Conservation (phyloP, 2,113 vertebrate species). For the Aepyceros melampus region DNA sequence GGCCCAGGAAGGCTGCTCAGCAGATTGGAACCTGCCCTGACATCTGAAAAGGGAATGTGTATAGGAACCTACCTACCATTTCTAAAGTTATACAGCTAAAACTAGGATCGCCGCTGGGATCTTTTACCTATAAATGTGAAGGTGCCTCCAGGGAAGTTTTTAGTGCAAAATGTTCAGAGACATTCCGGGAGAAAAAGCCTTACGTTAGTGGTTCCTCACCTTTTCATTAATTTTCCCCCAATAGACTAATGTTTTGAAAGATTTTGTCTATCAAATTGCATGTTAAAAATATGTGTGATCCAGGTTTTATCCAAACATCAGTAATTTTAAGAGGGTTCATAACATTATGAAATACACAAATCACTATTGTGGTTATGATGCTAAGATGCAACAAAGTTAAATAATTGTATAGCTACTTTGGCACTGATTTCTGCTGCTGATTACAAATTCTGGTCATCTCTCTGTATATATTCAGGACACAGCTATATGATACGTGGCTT, state of each 20-base stretch:
- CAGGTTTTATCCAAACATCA: constrained; percentile 50
- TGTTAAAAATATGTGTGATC: constrained; percentile 57
- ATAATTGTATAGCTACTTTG: not conserved
- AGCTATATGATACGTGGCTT: not conserved
- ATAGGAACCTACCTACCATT: not conserved
- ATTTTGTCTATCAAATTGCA: constrained; percentile 50
- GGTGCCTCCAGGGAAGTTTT: constrained; percentile 12
- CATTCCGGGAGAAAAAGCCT: constrained; percentile 51
- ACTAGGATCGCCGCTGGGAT: not conserved
- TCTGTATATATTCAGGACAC: not conserved
- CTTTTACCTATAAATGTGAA: constrained; percentile 36
- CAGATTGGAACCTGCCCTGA: not conserved
- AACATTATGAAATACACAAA: not conserved
- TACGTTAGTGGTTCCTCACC: constrained; percentile 50
- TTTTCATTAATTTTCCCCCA: constrained; percentile 50
- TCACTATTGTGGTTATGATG: not conserved
- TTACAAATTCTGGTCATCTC: not conserved
- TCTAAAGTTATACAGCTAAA: not conserved
- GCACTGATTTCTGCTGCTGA: not conserved
- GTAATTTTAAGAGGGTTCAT: constrained; percentile 21
- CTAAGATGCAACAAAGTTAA: not conserved
- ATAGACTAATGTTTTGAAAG: constrained; percentile 54
- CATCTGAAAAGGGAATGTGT: not conserved
- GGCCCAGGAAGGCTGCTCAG: not conserved
- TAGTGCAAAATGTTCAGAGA: constrained; percentile 53